Conservation (phyloP, 2,113 vertebrate genomes). For the Zapus hudsonius region DNA sequence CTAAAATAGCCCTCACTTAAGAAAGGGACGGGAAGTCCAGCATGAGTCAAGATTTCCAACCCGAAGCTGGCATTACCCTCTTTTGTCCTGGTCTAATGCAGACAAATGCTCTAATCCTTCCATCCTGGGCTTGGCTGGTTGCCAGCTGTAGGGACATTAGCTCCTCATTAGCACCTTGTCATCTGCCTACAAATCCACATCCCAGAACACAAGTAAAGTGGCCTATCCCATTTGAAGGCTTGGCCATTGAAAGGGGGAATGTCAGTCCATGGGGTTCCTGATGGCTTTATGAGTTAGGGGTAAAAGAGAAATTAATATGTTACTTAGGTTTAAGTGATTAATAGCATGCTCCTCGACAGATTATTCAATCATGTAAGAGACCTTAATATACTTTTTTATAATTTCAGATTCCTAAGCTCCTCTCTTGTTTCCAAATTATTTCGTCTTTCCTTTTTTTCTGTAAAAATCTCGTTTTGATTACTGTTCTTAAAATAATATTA, state of each 20-base stretch:
- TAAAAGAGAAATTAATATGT: constrained; percentile 17
- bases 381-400: background rate
- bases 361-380: constrained; percentile 31
- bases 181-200: constrained; percentile 70
- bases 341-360: background rate
- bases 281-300: constrained; percentile 3
- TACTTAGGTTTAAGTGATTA: constrained; percentile 38
- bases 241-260: constrained; percentile 26
- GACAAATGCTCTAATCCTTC: constrained; percentile 74
- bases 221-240: constrained; percentile 42
- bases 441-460: constrained; percentile 42
- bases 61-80: constrained; percentile 42
- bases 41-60: constrained; percentile 63
- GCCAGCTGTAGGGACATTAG: constrained; percentile 74
- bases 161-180: constrained; percentile 79
- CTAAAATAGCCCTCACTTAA: constrained; percentile 39
- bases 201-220: constrained; percentile 66
- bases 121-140: constrained; percentile 59
- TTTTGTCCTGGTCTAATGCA: constrained; percentile 68
- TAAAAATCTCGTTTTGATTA: background rate
- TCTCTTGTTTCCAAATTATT: constrained; percentile 32
- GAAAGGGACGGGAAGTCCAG: constrained; percentile 20
- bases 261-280: background rate
- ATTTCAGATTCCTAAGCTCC: constrained; percentile 8
- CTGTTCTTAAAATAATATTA: background rate